Evolutionary conservation across 2,797 vertebrate species (phyloP).

Genomic region (Parotocinclus haroldoi): DNA sequence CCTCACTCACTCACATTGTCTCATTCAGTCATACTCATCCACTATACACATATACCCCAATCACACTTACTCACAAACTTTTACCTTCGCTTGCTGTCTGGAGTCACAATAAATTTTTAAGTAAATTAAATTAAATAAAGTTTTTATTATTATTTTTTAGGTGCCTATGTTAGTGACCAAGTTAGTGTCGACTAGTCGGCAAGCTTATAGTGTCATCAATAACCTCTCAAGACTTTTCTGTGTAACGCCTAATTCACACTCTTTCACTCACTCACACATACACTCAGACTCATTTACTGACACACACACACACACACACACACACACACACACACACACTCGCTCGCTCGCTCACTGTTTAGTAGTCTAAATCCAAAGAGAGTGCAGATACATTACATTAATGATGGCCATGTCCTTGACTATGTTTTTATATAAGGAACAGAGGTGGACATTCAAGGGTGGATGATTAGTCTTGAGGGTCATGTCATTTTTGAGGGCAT

Average conservation of each 20-base stretch:
- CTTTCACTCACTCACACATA: not conserved
- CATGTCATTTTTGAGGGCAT: slow-evolving; percentile 15
- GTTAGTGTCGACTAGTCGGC: too few species aligned
- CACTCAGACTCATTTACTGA: not conserved
- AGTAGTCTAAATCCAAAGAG: slow-evolving; percentile 3
- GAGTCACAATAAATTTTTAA: not conserved
- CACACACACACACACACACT: not conserved
- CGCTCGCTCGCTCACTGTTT: not conserved
- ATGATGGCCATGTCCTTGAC: not conserved
- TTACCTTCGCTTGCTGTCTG: not conserved
- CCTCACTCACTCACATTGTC: slow-evolving; percentile 1
- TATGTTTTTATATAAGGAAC: not conserved
- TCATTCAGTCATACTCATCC: not conserved
- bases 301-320: not conserved
- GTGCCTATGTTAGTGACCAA: too few species aligned
- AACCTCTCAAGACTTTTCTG: too few species aligned
- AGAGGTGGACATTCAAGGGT: slow-evolving; percentile 6
- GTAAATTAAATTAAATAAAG: too few species aligned
- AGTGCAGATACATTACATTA: slow-evolving; percentile 1
- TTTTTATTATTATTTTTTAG: too few species aligned
- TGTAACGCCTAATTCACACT: not conserved
- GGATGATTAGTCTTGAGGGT: slow-evolving; percentile 11
- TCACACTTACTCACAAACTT: not conserved
- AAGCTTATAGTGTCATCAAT: not conserved
- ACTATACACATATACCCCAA: not conserved